These are phyloP conservation scores for Marisa cornuarietis DNA, from an alignment of 1,140 invertebrate genomes.

Conservation along the genomic window DNA sequence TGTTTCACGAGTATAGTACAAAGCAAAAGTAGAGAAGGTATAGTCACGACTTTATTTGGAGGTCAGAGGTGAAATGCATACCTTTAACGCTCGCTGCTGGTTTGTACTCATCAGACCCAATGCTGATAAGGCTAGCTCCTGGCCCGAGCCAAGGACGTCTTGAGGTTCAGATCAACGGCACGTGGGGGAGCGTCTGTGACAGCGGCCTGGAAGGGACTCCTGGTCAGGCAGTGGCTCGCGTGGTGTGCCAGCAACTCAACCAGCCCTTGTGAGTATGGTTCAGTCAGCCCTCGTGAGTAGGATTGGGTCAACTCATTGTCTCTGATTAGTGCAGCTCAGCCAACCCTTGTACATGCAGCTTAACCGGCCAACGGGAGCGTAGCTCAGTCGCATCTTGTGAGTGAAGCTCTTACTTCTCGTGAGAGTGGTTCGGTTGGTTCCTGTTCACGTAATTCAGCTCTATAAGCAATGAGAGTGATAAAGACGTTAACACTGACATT, in stretches of 20 bases:
- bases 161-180: conserved; percentile 75
- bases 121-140: not conserved
- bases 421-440: too few relatives aligned
- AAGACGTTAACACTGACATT: too few relatives aligned
- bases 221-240: conserved; percentile 71
- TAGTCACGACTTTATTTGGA: not conserved
- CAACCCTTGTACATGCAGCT: too few relatives aligned
- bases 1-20: not conserved
- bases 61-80: not conserved
- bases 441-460: too few relatives aligned
- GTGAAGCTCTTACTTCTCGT: too few relatives aligned
- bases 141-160: conserved; percentile 69
- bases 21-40: not conserved
- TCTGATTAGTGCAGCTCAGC: too few relatives aligned
- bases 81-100: too few relatives aligned
- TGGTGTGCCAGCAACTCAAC: conserved; percentile 79
- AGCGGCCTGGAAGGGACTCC: conserved; percentile 72
- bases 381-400: too few relatives aligned
- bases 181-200: conserved; percentile 81
- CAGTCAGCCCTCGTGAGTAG: too few relatives aligned
- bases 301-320: too few relatives aligned
- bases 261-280: conserved; percentile 30
- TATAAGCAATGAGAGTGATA: too few relatives aligned
- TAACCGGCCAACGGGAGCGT: too few relatives aligned
- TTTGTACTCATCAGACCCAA: not conserved